phyloP scores from a whole-genome alignment of 2,888 invertebrate genomes.

The Lasioglossum lativentre region DNA sequence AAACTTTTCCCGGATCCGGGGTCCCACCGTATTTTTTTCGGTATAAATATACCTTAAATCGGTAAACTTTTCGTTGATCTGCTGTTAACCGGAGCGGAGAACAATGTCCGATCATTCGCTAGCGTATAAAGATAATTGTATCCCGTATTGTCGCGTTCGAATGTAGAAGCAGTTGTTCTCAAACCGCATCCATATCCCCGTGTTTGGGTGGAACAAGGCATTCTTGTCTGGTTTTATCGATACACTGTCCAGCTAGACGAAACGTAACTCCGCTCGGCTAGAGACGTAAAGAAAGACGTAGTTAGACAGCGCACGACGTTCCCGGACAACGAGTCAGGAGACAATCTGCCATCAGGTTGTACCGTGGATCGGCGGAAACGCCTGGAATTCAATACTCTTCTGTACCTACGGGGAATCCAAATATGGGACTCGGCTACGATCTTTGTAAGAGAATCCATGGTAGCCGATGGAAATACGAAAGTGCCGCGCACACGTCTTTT shows the following conservation, averaged over 20 bases:
- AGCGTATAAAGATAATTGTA: constrained; percentile 11
- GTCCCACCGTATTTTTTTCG: too few relatives aligned
- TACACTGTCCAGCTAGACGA: constrained; percentile 62
- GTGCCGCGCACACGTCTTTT: constrained; percentile 50
- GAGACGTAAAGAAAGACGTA: constrained; percentile 77
- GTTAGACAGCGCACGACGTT: constrained; percentile 79
- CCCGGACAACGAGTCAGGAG: constrained; percentile 73
- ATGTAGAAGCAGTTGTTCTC: constrained; percentile 35
- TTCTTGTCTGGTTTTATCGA: constrained; percentile 69
- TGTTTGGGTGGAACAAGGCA: constrained; percentile 62
- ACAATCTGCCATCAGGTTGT: constrained; percentile 69
- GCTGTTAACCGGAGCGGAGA: neutral
- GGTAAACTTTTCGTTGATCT: constrained; percentile 2
- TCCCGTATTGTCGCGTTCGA: constrained; percentile 4
- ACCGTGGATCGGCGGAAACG: constrained; percentile 61
- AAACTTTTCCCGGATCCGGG: too few relatives aligned
- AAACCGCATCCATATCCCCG: constrained; percentile 33
- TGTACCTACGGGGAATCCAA: constrained; percentile 55
- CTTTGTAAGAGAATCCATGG: constrained; percentile 69
- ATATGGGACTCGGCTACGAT: constrained; percentile 62
- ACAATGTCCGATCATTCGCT: constrained; percentile 16
- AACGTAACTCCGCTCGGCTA: constrained; percentile 49
- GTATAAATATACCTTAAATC: too few relatives aligned
- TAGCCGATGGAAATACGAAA: constrained; percentile 66
- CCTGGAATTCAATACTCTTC: constrained; percentile 77